Base-by-base conservation (phyloP, 1,140 invertebrate genomes). In the Laupala kohalensis region DNA sequence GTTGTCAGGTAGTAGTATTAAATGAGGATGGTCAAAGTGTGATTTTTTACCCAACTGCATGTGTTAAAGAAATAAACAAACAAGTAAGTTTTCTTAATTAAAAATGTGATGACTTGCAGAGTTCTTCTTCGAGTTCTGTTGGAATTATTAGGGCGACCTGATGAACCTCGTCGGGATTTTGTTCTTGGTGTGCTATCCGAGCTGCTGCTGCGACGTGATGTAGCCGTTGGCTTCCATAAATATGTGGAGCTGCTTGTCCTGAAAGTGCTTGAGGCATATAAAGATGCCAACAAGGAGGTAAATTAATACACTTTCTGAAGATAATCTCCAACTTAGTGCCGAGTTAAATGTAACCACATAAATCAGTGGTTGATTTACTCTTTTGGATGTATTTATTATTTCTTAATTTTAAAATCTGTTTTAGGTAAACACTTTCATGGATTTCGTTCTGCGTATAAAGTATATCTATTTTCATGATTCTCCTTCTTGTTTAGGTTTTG, bases 241-340 rank as follows among this genome's bases (percentile, higher is more conserved):
- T 97, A 93, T 80, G 88, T 93, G 25, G 95, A 97, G 81, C 83
- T 97, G 9, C 89, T 96, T 24, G 88, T 96, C 68, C 80, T 97
- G 25, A 91, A 92, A 80, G 89, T 97, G 23, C 86, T 97, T 72
- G 88, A 93, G 77, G 90, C 91, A 73, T 92, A 96, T 80, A 90
- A 88, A 75, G 86, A 90, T 75, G 81, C 86, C 70, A 89, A 87
- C 77, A 89, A 90, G 79, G 91, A 93, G 81, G 90, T 92, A 80
- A 67, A 13, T 29, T n/a, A n/a, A n/a, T n/a, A n/a, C n/a, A n/a
- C n/a, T n/a, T n/a, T n/a, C n/a, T n/a, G n/a, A n/a, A n/a, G n/a
- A n/a, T n/a, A n/a, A n/a, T n/a, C n/a, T n/a, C n/a, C n/a, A n/a
- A n/a, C n/a, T n/a, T n/a, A n/a, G n/a, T n/a, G n/a, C n/a, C n/a